Evolutionary conservation across 1,140 invertebrate species (phyloP).

Genomic region (Drosophila ficusphila): DNA sequence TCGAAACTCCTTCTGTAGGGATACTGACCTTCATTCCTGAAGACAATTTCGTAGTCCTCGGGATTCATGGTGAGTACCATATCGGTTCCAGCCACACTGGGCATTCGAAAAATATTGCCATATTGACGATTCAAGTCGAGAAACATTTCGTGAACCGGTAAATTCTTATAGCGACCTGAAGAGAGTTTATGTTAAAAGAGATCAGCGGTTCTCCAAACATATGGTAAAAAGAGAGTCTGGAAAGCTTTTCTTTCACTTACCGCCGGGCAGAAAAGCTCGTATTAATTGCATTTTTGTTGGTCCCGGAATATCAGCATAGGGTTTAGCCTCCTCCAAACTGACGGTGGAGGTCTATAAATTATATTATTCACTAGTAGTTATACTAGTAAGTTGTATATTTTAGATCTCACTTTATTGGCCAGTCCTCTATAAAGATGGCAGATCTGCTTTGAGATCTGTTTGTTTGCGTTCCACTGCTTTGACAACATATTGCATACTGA

Average conservation of each 20-base stretch:
- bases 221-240: not conserved
- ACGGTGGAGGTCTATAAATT: not conserved
- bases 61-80: constrained; percentile 70
- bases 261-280: constrained; percentile 68
- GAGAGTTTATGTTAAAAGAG: not conserved
- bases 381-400: not conserved
- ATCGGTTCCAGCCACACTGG: constrained; percentile 59
- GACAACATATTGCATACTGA: constrained; percentile 67
- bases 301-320: constrained; percentile 65
- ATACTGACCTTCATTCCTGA: constrained; percentile 72
- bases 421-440: constrained; percentile 19
- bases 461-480: constrained; percentile 20
- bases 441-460: constrained; percentile 27
- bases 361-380: not conserved
- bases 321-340: constrained; percentile 53
- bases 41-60: constrained; percentile 62
- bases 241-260: constrained; percentile 46
- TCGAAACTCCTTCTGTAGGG: constrained; percentile 65
- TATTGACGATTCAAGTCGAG: constrained; percentile 50
- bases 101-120: constrained; percentile 65
- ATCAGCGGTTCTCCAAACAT: constrained; percentile 2
- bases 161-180: constrained; percentile 58
- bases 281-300: constrained; percentile 59
- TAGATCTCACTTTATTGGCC: constrained; percentile 19
- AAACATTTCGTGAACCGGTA: constrained; percentile 59